Evolutionary conservation across 2,888 invertebrate species (phyloP), one percentile per base, ranked within the genome.

Genomic region (Amaurobius ferox): DNA sequence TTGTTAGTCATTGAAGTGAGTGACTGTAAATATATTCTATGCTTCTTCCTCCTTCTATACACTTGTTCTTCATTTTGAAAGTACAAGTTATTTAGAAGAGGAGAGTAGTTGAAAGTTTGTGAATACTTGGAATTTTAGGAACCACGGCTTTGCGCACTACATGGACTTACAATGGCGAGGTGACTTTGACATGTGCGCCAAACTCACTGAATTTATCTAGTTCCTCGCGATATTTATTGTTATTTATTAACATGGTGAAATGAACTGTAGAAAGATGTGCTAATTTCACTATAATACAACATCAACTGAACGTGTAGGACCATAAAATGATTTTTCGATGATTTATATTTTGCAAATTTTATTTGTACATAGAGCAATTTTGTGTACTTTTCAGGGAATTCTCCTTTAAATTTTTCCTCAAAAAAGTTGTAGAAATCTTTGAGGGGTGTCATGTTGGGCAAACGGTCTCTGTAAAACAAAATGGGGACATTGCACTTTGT

Each of bases 171-270:
- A 11, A 44, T n/a, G n/a, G 44, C 44, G 44, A 44, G 44, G 44
- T n/a, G n/a, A n/a, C n/a, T n/a, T n/a, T 11, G 2, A 13, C 2
- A 16, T 44, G 44, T 44, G 44, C 64, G 61, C 62, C 68, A 76
- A 44, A 70, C 35, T 64, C 70, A 77, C 76, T 28, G 28, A 55
- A 62, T 70, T 74, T 32, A 55, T 76, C 74, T 48, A 67, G 40
- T 55, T 71, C 39, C 30, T 62, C 71, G 40, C 68, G 40, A 83
- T 83, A 83, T 83, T 83, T 83, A 83, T 83, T 76, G 67, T 83
- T 83, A 83, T 83, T 83, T 83, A 83, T 83, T 83, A 77, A 71
- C 71, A 61, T 40, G 74, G 74, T 74, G 70, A 67, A 74, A 70
- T 40, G 30, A 61, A 70, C 74, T 81, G 81, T 40, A 76, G 28